Evolutionary conservation across 2,113 vertebrate genomes (phyloP).

Genomic region (Ophiodon elongatus): DNA sequence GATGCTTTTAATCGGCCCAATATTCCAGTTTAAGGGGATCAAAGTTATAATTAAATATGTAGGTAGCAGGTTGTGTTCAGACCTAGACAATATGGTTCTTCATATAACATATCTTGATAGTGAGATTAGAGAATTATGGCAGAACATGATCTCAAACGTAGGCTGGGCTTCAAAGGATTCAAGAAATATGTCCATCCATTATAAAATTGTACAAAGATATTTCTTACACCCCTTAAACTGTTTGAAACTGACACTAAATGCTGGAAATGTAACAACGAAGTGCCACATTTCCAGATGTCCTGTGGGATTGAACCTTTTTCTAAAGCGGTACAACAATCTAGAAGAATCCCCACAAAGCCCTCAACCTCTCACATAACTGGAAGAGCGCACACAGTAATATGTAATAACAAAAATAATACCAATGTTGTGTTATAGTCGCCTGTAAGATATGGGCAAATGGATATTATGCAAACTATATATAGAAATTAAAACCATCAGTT

Average conservation of each 20-base stretch:
- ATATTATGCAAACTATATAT: neutral
- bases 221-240: neutral
- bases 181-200: neutral
- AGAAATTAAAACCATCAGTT: slow-evolving; percentile 9
- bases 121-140: neutral
- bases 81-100: neutral
- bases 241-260: neutral
- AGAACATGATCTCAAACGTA: neutral
- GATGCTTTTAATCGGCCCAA: neutral
- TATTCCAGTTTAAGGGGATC: neutral
- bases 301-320: neutral
- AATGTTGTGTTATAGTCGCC: neutral
- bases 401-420: no score
- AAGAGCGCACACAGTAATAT: neutral
- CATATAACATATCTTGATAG: neutral
- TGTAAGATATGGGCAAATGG: neutral
- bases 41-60: neutral
- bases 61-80: neutral
- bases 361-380: neutral
- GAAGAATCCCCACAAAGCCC: neutral
- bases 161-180: neutral
- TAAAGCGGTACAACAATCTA: neutral
- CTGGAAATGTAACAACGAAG: neutral
- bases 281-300: neutral
- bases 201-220: neutral